Conservation (phyloP, 2,888 invertebrate genomes). For the Sepiola atlantica region DNA sequence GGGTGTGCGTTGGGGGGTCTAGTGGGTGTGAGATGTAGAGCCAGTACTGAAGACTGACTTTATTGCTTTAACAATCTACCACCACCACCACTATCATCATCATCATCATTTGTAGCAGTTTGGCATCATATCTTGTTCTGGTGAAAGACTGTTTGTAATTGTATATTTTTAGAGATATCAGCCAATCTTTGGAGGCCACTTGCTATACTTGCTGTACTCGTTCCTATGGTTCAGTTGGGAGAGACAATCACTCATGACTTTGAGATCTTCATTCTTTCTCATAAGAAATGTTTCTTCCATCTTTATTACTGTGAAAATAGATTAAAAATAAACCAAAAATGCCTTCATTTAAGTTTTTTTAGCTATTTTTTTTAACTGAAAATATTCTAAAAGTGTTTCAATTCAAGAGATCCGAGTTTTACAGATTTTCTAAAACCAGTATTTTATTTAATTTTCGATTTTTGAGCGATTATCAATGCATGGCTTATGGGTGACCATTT, state of each 20-base stretch:
- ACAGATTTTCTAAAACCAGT: no score
- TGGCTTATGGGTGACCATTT: no score
- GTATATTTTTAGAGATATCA: slow-evolving; percentile 9
- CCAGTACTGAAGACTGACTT: background rate
- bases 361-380: background rate
- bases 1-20: background rate
- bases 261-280: background rate
- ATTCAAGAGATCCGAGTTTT: no score
- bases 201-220: background rate
- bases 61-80: background rate
- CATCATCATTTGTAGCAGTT: background rate
- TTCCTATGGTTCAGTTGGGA: background rate
- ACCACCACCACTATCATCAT: background rate
- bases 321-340: background rate
- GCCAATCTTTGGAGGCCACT: background rate
- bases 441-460: no score
- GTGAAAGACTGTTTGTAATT: background rate
- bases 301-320: background rate
- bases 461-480: no score
- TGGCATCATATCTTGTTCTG: background rate
- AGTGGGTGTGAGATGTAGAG: background rate
- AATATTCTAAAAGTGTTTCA: background rate
- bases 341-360: background rate
- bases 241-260: background rate
- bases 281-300: background rate